Evolutionary conservation across 1,140 invertebrate species (phyloP).

Genomic region (Bombyx mandarina): DNA sequence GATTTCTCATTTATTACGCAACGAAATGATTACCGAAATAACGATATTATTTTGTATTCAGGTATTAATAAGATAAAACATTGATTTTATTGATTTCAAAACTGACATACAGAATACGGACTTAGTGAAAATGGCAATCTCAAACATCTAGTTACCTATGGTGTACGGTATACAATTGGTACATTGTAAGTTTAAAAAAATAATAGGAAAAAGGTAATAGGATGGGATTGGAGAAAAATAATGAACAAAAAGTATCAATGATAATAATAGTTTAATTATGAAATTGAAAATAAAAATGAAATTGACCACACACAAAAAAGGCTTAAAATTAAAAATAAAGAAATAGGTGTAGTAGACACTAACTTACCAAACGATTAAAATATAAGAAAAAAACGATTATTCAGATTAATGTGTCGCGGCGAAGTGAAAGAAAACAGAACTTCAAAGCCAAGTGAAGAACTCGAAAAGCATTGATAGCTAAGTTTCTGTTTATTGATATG

Average conservation of each 20-base stretch:
- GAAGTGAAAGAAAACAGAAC: constrained; percentile 14
- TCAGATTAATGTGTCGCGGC: constrained; percentile 1
- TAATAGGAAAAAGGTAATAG: constrained; percentile 32
- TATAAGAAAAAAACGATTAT: constrained; percentile 15
- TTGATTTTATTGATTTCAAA: background rate
- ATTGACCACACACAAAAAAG: constrained; percentile 62
- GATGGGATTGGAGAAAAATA: constrained; percentile 40
- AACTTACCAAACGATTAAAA: constrained; percentile 24
- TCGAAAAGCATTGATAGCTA: constrained; percentile 31
- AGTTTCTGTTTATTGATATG: constrained; percentile 52
- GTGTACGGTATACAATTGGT: constrained; percentile 31
- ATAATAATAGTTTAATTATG: constrained; percentile 69
- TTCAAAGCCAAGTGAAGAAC: constrained; percentile 21
- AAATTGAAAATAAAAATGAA: constrained; percentile 69
- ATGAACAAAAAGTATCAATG: constrained; percentile 61
- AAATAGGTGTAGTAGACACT: constrained; percentile 39
- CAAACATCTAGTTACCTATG: constrained; percentile 6
- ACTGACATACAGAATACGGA: constrained; percentile 1
- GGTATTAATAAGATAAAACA: too few species aligned
- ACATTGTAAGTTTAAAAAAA: constrained; percentile 25
- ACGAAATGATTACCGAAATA: constrained; percentile 7
- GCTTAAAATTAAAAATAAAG: constrained; percentile 63
- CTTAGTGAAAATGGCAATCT: background rate
- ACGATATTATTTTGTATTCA: background rate
- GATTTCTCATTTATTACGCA: constrained; percentile 29